These are phyloP conservation scores for Dryococelus australis DNA, from an alignment of 2,888 invertebrate species.

Conservation along the genomic window DNA sequence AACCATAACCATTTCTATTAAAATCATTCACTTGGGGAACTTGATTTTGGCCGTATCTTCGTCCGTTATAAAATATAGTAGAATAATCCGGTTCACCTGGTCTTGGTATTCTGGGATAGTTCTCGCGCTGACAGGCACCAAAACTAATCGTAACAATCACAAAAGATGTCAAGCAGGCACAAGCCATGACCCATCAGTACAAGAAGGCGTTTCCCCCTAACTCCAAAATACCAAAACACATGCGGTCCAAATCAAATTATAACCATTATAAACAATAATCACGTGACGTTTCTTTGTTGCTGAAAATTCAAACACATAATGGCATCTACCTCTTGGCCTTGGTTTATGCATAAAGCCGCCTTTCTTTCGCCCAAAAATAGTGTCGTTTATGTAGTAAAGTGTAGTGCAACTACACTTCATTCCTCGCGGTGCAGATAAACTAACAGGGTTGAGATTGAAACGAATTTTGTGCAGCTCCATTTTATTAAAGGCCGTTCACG, in stretches of 20 bases:
- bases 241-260: not conserved
- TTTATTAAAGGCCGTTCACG: too few relatives aligned
- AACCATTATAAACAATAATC: not conserved
- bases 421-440: too few relatives aligned
- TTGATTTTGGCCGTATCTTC: slow-evolving; percentile 12
- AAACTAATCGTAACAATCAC: not conserved
- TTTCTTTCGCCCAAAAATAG: too few relatives aligned
- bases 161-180: not conserved
- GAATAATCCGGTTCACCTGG: slow-evolving; percentile 4
- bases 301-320: too few relatives aligned
- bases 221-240: not conserved
- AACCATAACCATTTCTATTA: not conserved
- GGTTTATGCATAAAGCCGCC: too few relatives aligned
- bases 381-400: too few relatives aligned
- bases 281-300: not conserved
- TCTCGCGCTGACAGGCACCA: not conserved
- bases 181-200: not conserved
- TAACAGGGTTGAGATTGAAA: too few relatives aligned
- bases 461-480: too few relatives aligned
- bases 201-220: not conserved
- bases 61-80: slow-evolving; percentile 12
- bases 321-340: too few relatives aligned
- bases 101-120: slow-evolving; percentile 17
- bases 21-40: not conserved
- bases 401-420: too few relatives aligned